A percentile compares a stretch with the other conserved stretches of the same genome.
These are phyloP conservation scores for Miniopterus natalensis DNA, from an alignment of 2,113 vertebrate species.

Conservation along the genomic window DNA sequence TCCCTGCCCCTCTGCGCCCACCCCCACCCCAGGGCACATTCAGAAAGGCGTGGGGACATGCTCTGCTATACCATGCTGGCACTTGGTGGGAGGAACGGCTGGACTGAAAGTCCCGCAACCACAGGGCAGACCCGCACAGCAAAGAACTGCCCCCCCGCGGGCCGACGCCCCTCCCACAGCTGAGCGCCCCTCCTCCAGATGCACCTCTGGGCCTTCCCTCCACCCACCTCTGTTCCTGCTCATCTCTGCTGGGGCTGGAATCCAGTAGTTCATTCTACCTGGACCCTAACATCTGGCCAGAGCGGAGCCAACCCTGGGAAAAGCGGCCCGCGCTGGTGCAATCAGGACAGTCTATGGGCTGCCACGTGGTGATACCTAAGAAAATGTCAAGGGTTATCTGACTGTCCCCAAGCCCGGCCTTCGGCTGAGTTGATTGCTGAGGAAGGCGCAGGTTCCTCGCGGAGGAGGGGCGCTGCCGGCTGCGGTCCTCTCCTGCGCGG, in stretches of 20 bases:
- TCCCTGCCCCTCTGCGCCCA: background rate
- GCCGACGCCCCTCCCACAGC: background rate
- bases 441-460: background rate
- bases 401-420: background rate
- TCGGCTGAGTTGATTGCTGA: background rate
- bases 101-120: background rate
- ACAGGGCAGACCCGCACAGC: background rate
- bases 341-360: background rate
- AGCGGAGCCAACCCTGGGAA: background rate
- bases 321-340: fast-evolving
- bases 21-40: background rate
- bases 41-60: background rate
- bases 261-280: background rate
- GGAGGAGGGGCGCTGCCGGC: background rate
- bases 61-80: background rate
- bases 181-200: fast-evolving
- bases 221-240: fast-evolving
- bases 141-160: background rate
- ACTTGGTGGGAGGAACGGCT: background rate
- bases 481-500: background rate
- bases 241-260: fast-evolving
- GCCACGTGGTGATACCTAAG: fast-evolving
- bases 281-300: background rate
- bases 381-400: background rate
- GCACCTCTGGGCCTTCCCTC: background rate